Conservation (phyloP, 2,113 vertebrate species). For the Dasyornis broadbenti region DNA sequence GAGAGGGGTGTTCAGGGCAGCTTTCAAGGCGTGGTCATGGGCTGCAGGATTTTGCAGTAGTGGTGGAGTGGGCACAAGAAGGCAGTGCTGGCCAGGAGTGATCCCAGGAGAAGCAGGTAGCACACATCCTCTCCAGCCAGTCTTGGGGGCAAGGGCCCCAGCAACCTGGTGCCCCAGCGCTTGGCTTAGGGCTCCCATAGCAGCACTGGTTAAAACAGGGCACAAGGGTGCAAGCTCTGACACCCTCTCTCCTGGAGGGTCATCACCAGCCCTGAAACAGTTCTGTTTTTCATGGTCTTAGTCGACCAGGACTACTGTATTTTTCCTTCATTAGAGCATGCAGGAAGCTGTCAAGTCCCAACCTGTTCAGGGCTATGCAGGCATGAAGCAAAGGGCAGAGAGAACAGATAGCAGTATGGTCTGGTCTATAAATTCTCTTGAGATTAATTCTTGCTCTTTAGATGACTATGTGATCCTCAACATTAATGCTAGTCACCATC, state of each 20-base stretch:
- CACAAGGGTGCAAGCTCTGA: background rate
- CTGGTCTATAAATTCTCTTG: background rate
- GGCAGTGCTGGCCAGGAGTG: background rate
- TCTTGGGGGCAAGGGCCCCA: no score
- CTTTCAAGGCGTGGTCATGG: background rate
- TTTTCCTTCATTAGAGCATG: background rate
- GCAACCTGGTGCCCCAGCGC: background rate
- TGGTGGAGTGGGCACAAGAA: background rate
- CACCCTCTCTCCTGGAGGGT: background rate
- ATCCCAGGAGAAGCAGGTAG: background rate
- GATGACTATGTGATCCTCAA: background rate
- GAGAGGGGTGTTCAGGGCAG: background rate
- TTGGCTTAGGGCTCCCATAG: accelerated
- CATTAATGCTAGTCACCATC: background rate
- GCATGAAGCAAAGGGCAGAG: background rate
- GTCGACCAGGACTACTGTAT: background rate
- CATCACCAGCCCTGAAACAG: background rate
- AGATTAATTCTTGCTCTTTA: background rate
- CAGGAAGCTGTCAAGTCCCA: background rate
- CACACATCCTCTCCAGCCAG: background rate
- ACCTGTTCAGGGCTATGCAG: background rate
- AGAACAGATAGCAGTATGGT: background rate
- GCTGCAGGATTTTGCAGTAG: background rate
- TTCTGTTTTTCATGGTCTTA: background rate
- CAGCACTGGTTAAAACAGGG: background rate